Evolutionary conservation across 2,888 invertebrate species (phyloP), one percentile per base, ranked within the genome.

Genomic region (Drosophila niveifrons): DNA sequence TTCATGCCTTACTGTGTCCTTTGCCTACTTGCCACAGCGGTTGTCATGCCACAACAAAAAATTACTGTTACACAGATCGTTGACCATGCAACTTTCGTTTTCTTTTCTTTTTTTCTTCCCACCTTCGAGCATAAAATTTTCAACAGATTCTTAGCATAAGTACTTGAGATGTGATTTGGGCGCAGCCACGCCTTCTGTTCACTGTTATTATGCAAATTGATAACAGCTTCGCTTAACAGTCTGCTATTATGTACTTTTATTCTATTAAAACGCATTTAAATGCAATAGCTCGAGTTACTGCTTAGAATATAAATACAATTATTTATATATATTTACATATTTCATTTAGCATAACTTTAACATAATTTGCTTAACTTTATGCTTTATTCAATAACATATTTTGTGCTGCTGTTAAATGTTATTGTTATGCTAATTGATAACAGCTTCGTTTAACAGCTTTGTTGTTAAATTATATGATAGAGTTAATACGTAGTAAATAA

Each of bases 41-140:
- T 15, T 72, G 56, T 18, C 50, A 44, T 55, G 72, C 55, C 53
- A 63, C 51, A 48, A 63, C 51, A 48, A 50, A 58, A 71, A 78
- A 68, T 80, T 65, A 67, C 58, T 59, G 48, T 80, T 76, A 61
- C 65, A 72, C 63, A 62, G 64, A 82, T 77, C 71, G 67, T 67
- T 77, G 57, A 48, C 50, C 65, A 50, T 23, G 65, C 61, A 58
- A 65, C 70, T 81, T 75, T 59, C 68, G 41, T 39, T 76, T 66
- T 66, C n/a, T n/a, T 66, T 48, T 11, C 63, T 29, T 44, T 76
- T 66, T 66, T 23, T 23, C 53, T 48, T 10, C 29, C 31, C 43
- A 43, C n/a, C 31, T 50, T 66, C 34, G 44, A 50, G 43, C 1
- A 43, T 11, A 17, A 18, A 17, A 55, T 44, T 17, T 31, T 31